Evolutionary conservation across 2,888 invertebrate species (phyloP), one percentile per base, ranked within the genome.

Genomic region (Syrista parreyssii): DNA sequence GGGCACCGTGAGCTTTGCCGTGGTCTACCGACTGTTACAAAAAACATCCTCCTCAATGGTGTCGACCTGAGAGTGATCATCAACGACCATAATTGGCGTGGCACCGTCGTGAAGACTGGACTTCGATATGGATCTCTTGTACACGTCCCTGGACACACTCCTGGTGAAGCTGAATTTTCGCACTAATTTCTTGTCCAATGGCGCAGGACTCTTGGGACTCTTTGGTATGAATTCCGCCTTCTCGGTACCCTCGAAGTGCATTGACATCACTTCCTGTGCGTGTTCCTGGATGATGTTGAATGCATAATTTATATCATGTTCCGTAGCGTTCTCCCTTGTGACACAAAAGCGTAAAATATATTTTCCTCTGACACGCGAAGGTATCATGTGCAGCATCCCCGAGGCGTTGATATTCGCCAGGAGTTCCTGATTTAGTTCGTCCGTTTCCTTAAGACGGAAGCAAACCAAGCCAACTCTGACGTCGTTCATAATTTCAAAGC

Each of bases 351-450:
- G 92, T 78, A 96, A 94, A 68, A 95, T 94, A 89, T 96, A 97
- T 89, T 95, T 94, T 75, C 95, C 95, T 90, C 94, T 95, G 2
- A 97, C 94, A 85, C 95, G 94, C 0, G 96, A 95, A 0, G 97
- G 97, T 73, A 97, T 96, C 97, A 98, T 97, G 91, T 97, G 97
- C 76, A 97, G 93, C 86, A 95, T 95, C 0, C 97, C 97, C 0
- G 96, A 96, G 31, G 96, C 96, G 89, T 98, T 98, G 82, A 98
- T 95, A 76, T 94, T 93, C 0, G 96, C 96, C 77, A 97, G 89
- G 11, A 98, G 92, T 79, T 95, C 94, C 88, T 96, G 95, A 86
- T 97, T 97, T 12, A 95, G 91, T 76, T 94, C 93, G 88, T 97
- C 96, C 34, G 93, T 93, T 78, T 95, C 95, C 89, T 94, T 93